Percentiles rank a stretch among this genome's conserved stretches.
These are phyloP conservation scores for Noctuana brunneofusca DNA, from an alignment of 2,888 invertebrate species.

Conservation along the genomic window DNA sequence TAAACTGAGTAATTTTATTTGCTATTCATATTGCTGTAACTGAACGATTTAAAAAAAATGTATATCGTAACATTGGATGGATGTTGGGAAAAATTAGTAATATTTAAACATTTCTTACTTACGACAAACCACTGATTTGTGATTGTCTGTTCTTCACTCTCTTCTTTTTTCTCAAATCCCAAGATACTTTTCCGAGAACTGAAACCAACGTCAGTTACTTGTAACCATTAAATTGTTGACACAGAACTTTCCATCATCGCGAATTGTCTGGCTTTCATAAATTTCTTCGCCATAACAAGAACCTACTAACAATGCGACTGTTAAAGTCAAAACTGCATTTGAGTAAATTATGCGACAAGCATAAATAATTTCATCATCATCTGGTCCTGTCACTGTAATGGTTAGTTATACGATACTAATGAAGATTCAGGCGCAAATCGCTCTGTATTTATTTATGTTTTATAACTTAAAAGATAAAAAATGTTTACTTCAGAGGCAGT, in stretches of 20 bases:
- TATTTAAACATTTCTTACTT: no score
- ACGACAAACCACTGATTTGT: not conserved
- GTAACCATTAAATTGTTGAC: slow-evolving; percentile 2
- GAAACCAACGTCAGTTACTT: not conserved
- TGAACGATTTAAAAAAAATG: no score
- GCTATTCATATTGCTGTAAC: no score
- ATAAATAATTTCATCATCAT: slow-evolving; percentile 30
- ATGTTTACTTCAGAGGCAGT: not conserved
- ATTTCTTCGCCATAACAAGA: slow-evolving; percentile 23
- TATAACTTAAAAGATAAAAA: not conserved
- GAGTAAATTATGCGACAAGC: slow-evolving; percentile 34
- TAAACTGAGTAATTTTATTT: no score
- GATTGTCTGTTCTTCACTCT: not conserved
- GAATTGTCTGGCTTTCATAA: slow-evolving; percentile 23
- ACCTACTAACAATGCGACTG: slow-evolving; percentile 17
- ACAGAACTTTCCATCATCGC: slow-evolving; percentile 5
- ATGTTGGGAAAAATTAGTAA: no score
- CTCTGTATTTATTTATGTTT: not conserved
- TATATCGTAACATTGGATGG: no score
- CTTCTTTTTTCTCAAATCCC: not conserved
- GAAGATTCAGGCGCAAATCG: not conserved
- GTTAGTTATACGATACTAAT: slow-evolving; percentile 15
- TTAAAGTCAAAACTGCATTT: slow-evolving; percentile 29
- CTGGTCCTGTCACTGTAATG: slow-evolving; percentile 15
- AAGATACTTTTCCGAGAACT: not conserved